Evolutionary conservation across 2,113 vertebrate species (phyloP), one percentile per base, ranked within the genome.

Genomic region (Megaptera novaeangliae): DNA sequence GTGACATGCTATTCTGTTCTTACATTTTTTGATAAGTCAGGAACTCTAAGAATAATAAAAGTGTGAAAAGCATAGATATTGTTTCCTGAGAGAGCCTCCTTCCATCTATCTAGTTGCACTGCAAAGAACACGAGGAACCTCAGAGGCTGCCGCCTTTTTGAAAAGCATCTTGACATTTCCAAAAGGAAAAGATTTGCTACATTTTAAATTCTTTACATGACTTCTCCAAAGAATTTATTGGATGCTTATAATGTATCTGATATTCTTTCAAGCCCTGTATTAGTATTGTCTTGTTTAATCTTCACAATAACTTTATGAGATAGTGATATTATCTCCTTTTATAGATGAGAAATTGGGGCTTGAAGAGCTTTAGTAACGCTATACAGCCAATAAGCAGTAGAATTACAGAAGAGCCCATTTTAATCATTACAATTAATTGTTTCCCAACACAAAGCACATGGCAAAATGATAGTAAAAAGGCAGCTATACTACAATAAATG

Each of bases 31-130:
- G 52, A 59, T 78, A 92, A 88, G 89, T 92, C 89, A 87, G 69
- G 72, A 91, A 95, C 78, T 91, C 41, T 57, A 83, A 96, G 68
- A 87, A 91, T 66, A 93, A 94, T 93, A n/a, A 55, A 83, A 92
- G 18, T 49, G 39, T 66, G 49, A 75, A 90, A 90, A 92, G 39
- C 72, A 66, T n/a, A 89, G 72, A n/a, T 52, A 84, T n/a, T 88
- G 29, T 89, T 89, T 95, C 52, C 52, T 21, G 18, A 52, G 64
- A 96, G 36, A 71, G 2, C 3, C 15, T 80, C 55, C 88, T 74
- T 95, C 75, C 21, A 7, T 49, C 46, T 34, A n/a, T n/a, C 25
- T 61, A 29, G 23, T 52, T 92, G 41, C 29, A 64, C 23, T 52
- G 57, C 69, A 57, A 18, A 89, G 74, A 95, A 49, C 61, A 59